Evolutionary conservation across 2,888 invertebrate genomes (phyloP).

Genomic region (Morpho achilles): DNA sequence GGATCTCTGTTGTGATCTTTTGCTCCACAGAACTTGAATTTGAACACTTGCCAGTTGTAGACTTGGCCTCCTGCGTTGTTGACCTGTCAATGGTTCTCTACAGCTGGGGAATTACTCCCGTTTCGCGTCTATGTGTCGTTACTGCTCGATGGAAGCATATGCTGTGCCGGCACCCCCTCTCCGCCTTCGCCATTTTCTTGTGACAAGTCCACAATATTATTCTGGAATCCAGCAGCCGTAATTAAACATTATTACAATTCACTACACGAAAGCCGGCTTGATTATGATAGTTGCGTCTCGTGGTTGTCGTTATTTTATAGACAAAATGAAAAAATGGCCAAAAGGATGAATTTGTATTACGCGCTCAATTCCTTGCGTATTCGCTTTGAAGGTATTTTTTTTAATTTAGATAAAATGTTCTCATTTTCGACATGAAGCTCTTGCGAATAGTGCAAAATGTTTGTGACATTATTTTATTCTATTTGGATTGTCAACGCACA

Average conservation of each 20-base stretch:
- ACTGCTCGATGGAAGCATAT: slow-evolving; percentile 52
- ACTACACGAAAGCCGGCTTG: slow-evolving; percentile 36
- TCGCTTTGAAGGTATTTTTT: no score
- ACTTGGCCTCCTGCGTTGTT: slow-evolving; percentile 67
- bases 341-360: no score
- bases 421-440: no score
- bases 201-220: slow-evolving; percentile 62
- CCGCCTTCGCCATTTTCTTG: slow-evolving; percentile 56
- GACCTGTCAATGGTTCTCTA: slow-evolving; percentile 55
- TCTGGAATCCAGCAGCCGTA: slow-evolving; percentile 70
- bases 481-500: no score
- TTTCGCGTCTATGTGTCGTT: slow-evolving; percentile 37
- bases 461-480: no score
- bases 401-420: no score
- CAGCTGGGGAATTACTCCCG: slow-evolving; percentile 38
- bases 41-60: slow-evolving; percentile 86
- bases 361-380: no score
- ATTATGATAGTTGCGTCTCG: background rate
- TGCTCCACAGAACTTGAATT: slow-evolving; percentile 76
- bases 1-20: no score
- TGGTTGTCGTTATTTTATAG: no score
- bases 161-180: slow-evolving; percentile 66
- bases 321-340: no score
- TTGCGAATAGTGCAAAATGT: no score
- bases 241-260: slow-evolving; percentile 16